phyloP scores from a whole-genome alignment of 2,888 invertebrate genomes.

The Melolontha melolontha region DNA sequence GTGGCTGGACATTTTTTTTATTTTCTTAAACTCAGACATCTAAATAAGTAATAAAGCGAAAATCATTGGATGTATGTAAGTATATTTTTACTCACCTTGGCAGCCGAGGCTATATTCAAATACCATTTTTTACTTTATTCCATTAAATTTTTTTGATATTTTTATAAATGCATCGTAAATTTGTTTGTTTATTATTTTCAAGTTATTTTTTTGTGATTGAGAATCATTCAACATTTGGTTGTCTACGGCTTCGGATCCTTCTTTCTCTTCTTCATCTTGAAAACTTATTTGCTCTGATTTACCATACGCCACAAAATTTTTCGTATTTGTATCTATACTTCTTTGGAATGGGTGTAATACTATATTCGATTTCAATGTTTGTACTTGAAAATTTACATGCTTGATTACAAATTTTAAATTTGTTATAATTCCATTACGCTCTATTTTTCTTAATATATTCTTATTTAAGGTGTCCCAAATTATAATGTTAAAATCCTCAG shows the following conservation, averaged over 20 bases:
- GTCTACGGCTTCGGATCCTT: conserved; percentile 23
- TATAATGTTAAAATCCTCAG: conserved; percentile 78
- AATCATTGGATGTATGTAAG: too few relatives aligned
- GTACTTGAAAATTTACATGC: conserved; percentile 71
- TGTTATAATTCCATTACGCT: conserved; percentile 80
- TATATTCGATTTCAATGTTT: conserved; percentile 70
- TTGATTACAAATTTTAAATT: conserved; percentile 77
- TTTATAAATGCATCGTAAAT: conserved; percentile 66
- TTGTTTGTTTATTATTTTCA: conserved; percentile 71
- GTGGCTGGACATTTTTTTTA: too few relatives aligned
- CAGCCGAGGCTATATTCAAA: too few relatives aligned
- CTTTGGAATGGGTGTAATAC: conserved; percentile 74
- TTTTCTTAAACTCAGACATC: too few relatives aligned
- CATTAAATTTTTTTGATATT: conserved; percentile 23
- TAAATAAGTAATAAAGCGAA: too few relatives aligned
- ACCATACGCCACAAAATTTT: conserved; percentile 66
- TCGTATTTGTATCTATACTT: conserved; percentile 69
- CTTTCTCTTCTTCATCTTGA: conserved; percentile 51
- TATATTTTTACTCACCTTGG: too few relatives aligned
- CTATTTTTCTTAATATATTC: conserved; percentile 77
- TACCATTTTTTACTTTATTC: neutral
- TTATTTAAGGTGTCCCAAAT: conserved; percentile 86
- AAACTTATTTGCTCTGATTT: conserved; percentile 64
- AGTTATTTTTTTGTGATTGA: conserved; percentile 64
- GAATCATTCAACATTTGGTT: conserved; percentile 61